Evolutionary conservation across 2,113 vertebrate species (phyloP).

Genomic region (Pangasianodon gigas): DNA sequence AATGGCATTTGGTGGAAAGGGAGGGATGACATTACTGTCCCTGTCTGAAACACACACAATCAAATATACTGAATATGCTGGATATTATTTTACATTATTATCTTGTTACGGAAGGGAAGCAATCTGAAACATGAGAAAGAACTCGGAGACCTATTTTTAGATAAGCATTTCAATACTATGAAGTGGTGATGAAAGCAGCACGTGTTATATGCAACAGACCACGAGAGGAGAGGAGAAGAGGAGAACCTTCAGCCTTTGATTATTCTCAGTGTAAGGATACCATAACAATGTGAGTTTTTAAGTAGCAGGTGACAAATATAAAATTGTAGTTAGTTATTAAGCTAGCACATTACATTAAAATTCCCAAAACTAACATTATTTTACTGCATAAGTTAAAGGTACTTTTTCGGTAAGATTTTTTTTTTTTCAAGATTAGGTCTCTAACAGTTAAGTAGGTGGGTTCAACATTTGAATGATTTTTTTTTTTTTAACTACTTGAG

Average conservation of each 20-base stretch:
- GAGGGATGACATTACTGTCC: not conserved
- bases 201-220: not conserved
- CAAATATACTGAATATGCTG: constrained; percentile 21
- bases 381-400: not conserved
- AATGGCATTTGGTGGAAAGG: not conserved
- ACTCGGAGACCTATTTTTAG: constrained; percentile 22
- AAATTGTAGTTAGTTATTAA: not conserved
- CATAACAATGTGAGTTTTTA: not conserved
- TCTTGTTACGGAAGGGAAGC: constrained; percentile 5
- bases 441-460: not conserved
- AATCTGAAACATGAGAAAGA: constrained; percentile 20
- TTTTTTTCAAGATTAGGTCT: not conserved
- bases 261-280: not conserved
- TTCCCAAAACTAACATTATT: no score
- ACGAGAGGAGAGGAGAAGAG: not conserved
- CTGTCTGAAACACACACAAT: constrained; percentile 7
- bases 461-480: not conserved
- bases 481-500: not conserved
- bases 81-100: constrained; percentile 36
- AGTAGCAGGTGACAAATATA: not conserved
- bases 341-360: no score
- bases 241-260: not conserved
- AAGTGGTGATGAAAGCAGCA: not conserved
- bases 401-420: no score
- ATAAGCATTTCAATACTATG: not conserved